Percentiles rank a stretch among this genome's conserved stretches.
Conservation (phyloP, 2,888 invertebrate species). For the Molorchus minor region DNA sequence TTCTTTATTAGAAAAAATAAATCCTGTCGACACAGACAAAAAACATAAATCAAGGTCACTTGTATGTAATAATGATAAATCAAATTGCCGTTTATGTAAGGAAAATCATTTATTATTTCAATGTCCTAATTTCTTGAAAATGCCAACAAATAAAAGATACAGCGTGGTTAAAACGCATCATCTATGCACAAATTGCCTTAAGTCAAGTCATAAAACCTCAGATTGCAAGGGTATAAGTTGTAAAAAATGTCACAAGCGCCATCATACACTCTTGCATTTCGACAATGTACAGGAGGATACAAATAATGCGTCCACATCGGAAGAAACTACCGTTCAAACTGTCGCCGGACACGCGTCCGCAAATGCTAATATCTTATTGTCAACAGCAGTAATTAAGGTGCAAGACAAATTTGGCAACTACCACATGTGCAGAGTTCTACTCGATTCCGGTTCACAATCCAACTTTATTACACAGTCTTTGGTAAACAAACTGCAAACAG, state of each 20-base stretch:
- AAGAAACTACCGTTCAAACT: neutral
- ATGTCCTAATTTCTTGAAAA: neutral
- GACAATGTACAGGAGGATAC: neutral
- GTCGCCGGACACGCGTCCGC: neutral
- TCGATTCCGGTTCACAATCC: slow-evolving; percentile 14
- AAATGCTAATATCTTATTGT: neutral
- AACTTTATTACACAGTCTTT: slow-evolving; percentile 2
- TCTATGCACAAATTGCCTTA: neutral
- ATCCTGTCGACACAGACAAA: neutral
- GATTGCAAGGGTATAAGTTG: neutral
- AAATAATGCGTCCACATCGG: neutral
- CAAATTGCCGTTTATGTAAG: neutral
- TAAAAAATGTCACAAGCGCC: neutral
- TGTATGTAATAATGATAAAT: neutral
- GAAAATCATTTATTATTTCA: neutral
- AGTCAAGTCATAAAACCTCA: neutral
- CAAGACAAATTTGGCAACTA: neutral
- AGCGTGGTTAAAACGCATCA: neutral
- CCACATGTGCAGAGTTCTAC: neutral
- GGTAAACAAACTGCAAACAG: neutral
- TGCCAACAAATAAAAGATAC: neutral
- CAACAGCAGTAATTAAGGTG: slow-evolving; percentile 1
- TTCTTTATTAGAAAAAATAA: neutral
- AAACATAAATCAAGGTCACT: neutral
- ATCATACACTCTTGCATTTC: neutral